These are phyloP conservation scores for Calidris pugnax DNA, from an alignment of 2,113 vertebrate species.

Conservation along the genomic window DNA sequence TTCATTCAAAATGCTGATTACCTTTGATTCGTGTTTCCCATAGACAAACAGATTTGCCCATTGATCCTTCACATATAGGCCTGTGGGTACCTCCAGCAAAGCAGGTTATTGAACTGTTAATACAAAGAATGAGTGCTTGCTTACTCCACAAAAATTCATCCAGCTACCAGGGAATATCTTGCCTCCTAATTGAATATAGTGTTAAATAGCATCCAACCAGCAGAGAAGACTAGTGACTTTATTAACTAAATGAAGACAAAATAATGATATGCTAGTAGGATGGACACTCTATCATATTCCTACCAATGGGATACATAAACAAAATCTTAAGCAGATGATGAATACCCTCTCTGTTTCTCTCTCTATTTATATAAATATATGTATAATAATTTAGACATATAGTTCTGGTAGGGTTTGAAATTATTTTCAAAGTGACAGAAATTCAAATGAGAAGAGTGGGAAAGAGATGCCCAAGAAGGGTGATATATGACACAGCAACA, in stretches of 20 bases:
- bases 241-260: neutral
- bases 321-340: neutral
- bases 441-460: neutral
- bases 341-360: neutral
- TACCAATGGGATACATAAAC: neutral
- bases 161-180: neutral
- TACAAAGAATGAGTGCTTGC: neutral
- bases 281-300: neutral
- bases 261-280: neutral
- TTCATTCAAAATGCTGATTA: neutral
- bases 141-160: neutral
- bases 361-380: neutral
- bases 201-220: neutral
- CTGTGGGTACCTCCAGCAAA: neutral
- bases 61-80: neutral
- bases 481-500: neutral
- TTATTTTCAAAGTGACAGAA: neutral
- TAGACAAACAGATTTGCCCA: neutral
- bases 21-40: neutral
- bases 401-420: neutral
- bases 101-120: neutral
- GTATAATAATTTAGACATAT: neutral
- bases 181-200: neutral
- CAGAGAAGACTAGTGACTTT: neutral
- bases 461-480: neutral